Conservation (phyloP, 2,113 vertebrate genomes). For the Stigmatopora argus region DNA sequence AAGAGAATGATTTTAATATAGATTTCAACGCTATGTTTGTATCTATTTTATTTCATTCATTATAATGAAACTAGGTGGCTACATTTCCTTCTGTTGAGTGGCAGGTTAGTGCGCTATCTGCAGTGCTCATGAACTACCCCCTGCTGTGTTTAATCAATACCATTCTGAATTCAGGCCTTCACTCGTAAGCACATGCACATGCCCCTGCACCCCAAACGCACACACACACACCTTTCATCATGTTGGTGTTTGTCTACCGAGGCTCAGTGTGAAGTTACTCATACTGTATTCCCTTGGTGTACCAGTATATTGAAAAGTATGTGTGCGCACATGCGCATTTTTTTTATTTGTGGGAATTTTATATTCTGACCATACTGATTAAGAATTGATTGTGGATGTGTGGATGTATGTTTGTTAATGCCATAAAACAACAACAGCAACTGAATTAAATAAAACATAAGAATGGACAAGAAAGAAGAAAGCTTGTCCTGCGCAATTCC, state of each 20-base stretch:
- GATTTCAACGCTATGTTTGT: slow-evolving; percentile 44
- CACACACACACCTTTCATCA: slow-evolving; percentile 37
- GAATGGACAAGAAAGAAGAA: neutral
- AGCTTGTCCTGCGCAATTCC: neutral
- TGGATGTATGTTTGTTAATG: neutral
- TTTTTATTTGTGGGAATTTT: slow-evolving; percentile 7
- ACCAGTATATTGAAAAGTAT: slow-evolving; percentile 16
- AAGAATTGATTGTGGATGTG: slow-evolving; percentile 7
- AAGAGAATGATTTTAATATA: slow-evolving; percentile 42
- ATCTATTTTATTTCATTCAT: slow-evolving; percentile 58
- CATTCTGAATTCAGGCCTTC: slow-evolving; percentile 61
- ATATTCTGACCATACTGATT: slow-evolving; percentile 46
- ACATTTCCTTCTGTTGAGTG: slow-evolving; percentile 57
- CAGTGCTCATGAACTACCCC: slow-evolving; percentile 66
- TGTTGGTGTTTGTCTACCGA: slow-evolving; percentile 36
- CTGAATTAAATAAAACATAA: neutral
- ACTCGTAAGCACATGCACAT: slow-evolving; percentile 21
- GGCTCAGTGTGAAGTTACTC: too few species aligned
- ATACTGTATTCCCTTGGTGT: too few species aligned
- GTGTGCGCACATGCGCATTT: slow-evolving; percentile 7
- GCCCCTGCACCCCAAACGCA: slow-evolving; percentile 16
- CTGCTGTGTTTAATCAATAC: slow-evolving; percentile 77
- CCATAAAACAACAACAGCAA: neutral
- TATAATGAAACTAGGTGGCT: slow-evolving; percentile 59
- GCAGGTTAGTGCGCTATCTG: slow-evolving; percentile 71